Percentiles rank a stretch among this genome's conserved stretches.
These are phyloP conservation scores for Lates calcarifer DNA, from an alignment of 2,113 vertebrate species.

Conservation along the genomic window DNA sequence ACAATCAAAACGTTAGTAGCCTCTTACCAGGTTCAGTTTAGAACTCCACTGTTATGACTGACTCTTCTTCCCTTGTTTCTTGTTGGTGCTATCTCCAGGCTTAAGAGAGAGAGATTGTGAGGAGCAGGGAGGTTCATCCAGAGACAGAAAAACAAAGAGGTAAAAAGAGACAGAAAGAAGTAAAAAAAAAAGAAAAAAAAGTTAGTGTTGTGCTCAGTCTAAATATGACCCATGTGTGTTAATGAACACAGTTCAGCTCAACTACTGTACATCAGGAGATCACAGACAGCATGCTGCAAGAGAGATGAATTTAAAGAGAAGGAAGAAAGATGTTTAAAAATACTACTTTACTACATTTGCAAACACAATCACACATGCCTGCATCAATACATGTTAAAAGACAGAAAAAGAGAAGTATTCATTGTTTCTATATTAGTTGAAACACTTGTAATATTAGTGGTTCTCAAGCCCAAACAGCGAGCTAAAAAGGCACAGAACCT, in stretches of 20 bases:
- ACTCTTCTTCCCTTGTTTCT: conserved; percentile 91
- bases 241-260: conserved; percentile 11
- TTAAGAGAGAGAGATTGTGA: conserved; percentile 45
- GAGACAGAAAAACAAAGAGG: background rate
- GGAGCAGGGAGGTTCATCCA: background rate
- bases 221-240: background rate
- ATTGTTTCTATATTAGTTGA: conserved; percentile 31
- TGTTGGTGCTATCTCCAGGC: conserved; percentile 87
- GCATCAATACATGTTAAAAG: background rate
- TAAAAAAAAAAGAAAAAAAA: background rate
- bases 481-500: background rate
- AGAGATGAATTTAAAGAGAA: conserved; percentile 22
- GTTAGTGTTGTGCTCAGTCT: background rate
- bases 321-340: conserved; percentile 24
- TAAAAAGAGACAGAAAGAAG: background rate
- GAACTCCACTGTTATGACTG: conserved; percentile 87
- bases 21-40: conserved; percentile 66
- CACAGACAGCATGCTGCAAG: conserved; percentile 54
- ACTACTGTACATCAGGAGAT: background rate
- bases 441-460: background rate
- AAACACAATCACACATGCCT: conserved; percentile 25
- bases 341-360: background rate
- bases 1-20: background rate
- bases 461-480: background rate
- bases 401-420: background rate